A percentile compares a stretch with the other conserved stretches of the same genome.
Evolutionary conservation across 2,113 vertebrate species (phyloP).

Genomic region (Isichthys henryi): DNA sequence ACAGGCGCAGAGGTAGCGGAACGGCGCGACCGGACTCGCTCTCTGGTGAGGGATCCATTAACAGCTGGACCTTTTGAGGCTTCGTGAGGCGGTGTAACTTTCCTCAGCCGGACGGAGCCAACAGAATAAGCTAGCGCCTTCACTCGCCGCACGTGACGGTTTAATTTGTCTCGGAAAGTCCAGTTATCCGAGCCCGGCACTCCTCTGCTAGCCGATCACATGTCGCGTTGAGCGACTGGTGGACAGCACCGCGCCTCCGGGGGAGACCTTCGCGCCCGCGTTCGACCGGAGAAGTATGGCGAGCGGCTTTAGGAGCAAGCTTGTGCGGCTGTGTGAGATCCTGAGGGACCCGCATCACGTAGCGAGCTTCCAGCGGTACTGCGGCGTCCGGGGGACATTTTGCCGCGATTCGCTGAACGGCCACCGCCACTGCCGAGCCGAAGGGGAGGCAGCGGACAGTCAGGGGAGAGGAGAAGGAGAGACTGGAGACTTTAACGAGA

Average conservation of each 20-base stretch:
- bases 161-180: neutral
- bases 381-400: conserved; percentile 67
- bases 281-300: conserved; percentile 40
- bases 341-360: conserved; percentile 80
- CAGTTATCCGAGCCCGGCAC: neutral
- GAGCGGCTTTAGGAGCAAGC: conserved; percentile 16
- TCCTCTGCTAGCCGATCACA: neutral
- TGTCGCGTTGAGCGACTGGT: conserved; percentile 32
- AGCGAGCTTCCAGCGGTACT: conserved; percentile 79
- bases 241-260: neutral
- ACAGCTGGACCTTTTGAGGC: neutral
- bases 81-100: neutral
- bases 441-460: conserved; percentile 40
- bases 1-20: conserved; percentile 17
- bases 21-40: neutral
- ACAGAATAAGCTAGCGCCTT: neutral
- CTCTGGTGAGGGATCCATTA: neutral
- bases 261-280: neutral
- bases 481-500: neutral
- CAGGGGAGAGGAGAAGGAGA: conserved; percentile 26
- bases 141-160: neutral
- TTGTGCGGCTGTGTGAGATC: conserved; percentile 39
- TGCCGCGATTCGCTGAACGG: conserved; percentile 21
- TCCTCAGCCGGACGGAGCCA: neutral
- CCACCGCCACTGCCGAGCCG: conserved; percentile 16